Evolutionary conservation across 2,888 invertebrate genomes (phyloP).

Genomic region (Brassicogethes aeneus): DNA sequence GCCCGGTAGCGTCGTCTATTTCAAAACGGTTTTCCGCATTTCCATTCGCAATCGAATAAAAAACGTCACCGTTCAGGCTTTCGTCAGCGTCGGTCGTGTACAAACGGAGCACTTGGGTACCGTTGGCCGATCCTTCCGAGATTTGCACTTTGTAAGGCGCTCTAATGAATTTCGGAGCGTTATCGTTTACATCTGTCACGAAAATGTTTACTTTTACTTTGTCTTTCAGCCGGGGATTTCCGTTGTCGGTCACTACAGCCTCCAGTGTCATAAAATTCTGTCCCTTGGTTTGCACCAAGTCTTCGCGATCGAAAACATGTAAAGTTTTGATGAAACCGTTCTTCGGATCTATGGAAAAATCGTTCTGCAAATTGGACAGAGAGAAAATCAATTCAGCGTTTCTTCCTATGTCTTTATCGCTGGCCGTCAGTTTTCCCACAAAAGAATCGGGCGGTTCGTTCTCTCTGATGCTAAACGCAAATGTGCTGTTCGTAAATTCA

Average conservation of each 20-base stretch:
- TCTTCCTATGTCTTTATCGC: slow-evolving; percentile 81
- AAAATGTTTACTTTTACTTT: slow-evolving; percentile 82
- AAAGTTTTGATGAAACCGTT: slow-evolving; percentile 86
- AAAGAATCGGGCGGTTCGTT: slow-evolving; percentile 84
- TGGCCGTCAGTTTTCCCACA: slow-evolving; percentile 84
- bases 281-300: slow-evolving; percentile 65
- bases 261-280: slow-evolving; percentile 76
- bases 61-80: slow-evolving; percentile 82
- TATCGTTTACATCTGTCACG: slow-evolving; percentile 87
- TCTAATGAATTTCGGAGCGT: slow-evolving; percentile 74
- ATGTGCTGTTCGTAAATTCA: slow-evolving; percentile 82
- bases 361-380: slow-evolving; percentile 61
- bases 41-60: slow-evolving; percentile 73
- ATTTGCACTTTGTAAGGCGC: slow-evolving; percentile 83
- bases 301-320: slow-evolving; percentile 83
- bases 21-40: slow-evolving; percentile 71
- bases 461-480: slow-evolving; percentile 82
- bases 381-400: slow-evolving; percentile 87
- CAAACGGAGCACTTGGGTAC: slow-evolving; percentile 77
- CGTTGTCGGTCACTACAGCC: slow-evolving; percentile 82
- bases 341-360: slow-evolving; percentile 80
- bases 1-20: slow-evolving; percentile 84
- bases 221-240: slow-evolving; percentile 63
- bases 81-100: slow-evolving; percentile 83
- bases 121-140: slow-evolving; percentile 74